Conservation (phyloP, 2,888 invertebrate species). For the Mythimna impura region DNA sequence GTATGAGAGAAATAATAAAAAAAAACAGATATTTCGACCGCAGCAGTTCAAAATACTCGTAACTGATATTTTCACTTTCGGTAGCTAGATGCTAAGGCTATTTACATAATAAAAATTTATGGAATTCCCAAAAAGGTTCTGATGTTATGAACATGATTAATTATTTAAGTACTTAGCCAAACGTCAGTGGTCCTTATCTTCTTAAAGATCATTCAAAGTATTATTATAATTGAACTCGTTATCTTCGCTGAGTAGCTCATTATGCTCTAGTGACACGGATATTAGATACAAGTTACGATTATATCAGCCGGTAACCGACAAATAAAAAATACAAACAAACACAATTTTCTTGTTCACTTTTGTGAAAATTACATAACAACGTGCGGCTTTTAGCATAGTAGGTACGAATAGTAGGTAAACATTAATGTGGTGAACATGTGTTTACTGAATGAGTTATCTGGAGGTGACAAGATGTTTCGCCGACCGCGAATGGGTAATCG, state of each 20-base stretch:
- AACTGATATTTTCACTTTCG: neutral
- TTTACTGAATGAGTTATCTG: conserved; percentile 29
- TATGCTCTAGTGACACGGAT: conserved; percentile 33
- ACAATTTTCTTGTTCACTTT: conserved; percentile 23
- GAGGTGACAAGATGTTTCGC: neutral
- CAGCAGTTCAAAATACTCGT: neutral
- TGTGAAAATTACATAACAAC: conserved; percentile 9
- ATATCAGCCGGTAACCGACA: conserved; percentile 29
- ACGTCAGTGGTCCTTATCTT: conserved; percentile 8
- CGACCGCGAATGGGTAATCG: neutral
- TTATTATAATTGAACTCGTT: conserved; percentile 13
- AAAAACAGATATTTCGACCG: too few species aligned
- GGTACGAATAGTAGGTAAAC: neutral
- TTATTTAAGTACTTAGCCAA: conserved; percentile 1
- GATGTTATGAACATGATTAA: conserved; percentile 8
- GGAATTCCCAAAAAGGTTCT: neutral
- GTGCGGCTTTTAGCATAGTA: conserved; percentile 2
- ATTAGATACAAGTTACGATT: neutral
- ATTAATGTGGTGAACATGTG: conserved; percentile 2
- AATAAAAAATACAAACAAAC: conserved; percentile 33
- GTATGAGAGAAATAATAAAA: too few species aligned
- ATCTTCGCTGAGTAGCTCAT: conserved; percentile 33
- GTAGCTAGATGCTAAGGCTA: neutral
- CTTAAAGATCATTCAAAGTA: conserved; percentile 12
- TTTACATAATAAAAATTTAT: neutral